phyloP scores from a whole-genome alignment of 2,888 invertebrate genomes.

The Sclerodermus sp. region DNA sequence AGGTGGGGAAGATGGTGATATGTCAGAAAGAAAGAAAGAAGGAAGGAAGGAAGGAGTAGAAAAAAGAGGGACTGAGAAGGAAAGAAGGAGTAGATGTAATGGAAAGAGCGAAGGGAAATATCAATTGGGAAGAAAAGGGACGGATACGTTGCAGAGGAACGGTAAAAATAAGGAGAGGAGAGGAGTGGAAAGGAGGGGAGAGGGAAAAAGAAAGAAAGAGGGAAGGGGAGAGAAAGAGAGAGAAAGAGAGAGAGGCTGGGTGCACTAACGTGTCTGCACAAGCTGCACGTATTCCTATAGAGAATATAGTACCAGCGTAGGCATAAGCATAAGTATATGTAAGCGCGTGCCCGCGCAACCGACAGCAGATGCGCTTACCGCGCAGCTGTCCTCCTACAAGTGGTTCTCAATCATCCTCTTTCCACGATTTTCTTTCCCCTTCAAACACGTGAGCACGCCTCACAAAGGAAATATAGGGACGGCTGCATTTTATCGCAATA shows the following conservation, averaged over 20 bases:
- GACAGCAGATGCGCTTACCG: conserved; percentile 53
- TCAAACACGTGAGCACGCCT: not conserved
- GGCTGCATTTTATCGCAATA: not conserved
- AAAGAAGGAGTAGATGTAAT: not conserved
- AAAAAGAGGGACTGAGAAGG: conserved; percentile 7
- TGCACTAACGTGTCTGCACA: not conserved
- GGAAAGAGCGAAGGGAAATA: no score
- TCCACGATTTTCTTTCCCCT: conserved; percentile 25
- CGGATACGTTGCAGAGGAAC: conserved; percentile 16
- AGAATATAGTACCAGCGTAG: conserved; percentile 16
- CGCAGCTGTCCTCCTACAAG: conserved; percentile 57
- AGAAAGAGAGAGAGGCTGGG: conserved; percentile 4
- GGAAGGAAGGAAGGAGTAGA: conserved; percentile 2
- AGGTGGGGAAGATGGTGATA: conserved; percentile 7
- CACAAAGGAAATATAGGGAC: not conserved
- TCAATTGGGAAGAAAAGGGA: conserved; percentile 6
- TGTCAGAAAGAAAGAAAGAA: conserved; percentile 8
- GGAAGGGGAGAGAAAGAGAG: conserved; percentile 11
- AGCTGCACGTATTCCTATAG: not conserved
- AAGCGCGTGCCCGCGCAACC: conserved; percentile 54
- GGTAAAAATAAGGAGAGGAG: conserved; percentile 22
- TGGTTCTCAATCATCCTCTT: conserved; percentile 55
- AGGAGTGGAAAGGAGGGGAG: conserved; percentile 19
- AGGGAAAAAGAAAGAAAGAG: conserved; percentile 23
- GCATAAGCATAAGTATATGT: conserved; percentile 41